These are phyloP conservation scores for Sitobion miscanthi DNA, from an alignment of 1,140 invertebrate species.

Conservation along the genomic window DNA sequence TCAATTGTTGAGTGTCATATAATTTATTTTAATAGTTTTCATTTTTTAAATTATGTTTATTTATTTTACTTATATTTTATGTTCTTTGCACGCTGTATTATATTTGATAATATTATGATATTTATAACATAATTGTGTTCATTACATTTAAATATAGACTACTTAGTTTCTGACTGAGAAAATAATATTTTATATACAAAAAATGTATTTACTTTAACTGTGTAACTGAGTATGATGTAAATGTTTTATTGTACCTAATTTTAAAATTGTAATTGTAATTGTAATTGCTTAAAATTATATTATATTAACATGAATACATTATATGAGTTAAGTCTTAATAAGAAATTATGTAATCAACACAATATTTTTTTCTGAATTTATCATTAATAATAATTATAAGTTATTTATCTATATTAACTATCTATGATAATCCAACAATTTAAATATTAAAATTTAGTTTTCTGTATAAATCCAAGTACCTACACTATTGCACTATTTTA, in stretches of 20 bases:
- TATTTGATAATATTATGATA: conserved; percentile 28
- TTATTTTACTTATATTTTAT: conserved; percentile 4
- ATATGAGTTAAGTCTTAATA: background rate
- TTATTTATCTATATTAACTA: background rate
- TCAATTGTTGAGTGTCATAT: conserved; percentile 35
- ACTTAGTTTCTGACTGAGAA: conserved; percentile 9
- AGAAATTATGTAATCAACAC: conserved; percentile 8
- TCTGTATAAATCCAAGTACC: background rate
- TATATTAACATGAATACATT: background rate
- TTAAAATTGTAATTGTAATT: background rate
- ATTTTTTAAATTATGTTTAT: background rate
- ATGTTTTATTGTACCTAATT: conserved; percentile 1
- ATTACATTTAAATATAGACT: conserved; percentile 19
- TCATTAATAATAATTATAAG: background rate
- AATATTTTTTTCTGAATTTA: background rate
- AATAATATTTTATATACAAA: background rate
- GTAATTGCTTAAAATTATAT: background rate
- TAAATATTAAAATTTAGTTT: background rate
- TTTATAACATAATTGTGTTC: conserved; percentile 45
- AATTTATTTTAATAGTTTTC: conserved; percentile 40
- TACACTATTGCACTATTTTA: conserved; percentile 1
- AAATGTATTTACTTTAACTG: background rate
- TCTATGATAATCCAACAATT: background rate
- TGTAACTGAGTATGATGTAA: background rate
- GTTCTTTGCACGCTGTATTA: background rate